A percentile compares a stretch with the other conserved stretches of the same genome.
Conservation (phyloP, 2,113 vertebrate genomes). For the Bungarus multicinctus region DNA sequence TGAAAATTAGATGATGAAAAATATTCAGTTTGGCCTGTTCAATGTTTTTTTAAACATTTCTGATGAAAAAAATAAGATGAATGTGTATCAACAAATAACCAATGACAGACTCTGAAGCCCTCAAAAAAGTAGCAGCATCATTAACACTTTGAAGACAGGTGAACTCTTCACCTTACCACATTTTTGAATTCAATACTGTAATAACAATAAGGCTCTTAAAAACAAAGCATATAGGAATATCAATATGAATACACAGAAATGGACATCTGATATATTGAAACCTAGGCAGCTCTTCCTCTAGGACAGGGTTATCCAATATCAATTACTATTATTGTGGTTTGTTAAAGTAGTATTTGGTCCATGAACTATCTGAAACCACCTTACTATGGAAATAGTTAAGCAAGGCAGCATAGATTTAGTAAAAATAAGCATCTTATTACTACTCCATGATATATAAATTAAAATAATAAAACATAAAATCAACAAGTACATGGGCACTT, state of each 20-base stretch:
- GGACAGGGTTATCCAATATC: neutral
- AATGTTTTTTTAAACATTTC: neutral
- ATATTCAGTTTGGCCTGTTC: neutral
- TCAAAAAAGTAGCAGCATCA: neutral
- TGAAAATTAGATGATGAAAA: neutral
- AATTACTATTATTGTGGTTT: neutral
- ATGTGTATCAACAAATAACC: neutral
- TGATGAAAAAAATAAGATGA: neutral
- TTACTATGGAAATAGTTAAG: neutral
- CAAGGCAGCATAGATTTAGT: neutral
- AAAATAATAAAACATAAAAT: neutral
- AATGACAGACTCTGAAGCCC: neutral
- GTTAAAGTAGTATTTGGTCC: neutral
- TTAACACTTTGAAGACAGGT: neutral
- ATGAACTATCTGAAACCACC: neutral
- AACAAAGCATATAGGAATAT: neutral
- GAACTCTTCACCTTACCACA: neutral
- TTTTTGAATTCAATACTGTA: neutral
- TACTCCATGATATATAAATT: neutral
- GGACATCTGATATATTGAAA: neutral
- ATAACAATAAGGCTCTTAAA: neutral
- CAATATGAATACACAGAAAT: neutral
- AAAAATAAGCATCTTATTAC: neutral
- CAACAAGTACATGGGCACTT: neutral
- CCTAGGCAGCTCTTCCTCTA: neutral